Evolutionary conservation across 1,140 invertebrate genomes (phyloP).

Genomic region (Macrotrachela quadricornifera): DNA sequence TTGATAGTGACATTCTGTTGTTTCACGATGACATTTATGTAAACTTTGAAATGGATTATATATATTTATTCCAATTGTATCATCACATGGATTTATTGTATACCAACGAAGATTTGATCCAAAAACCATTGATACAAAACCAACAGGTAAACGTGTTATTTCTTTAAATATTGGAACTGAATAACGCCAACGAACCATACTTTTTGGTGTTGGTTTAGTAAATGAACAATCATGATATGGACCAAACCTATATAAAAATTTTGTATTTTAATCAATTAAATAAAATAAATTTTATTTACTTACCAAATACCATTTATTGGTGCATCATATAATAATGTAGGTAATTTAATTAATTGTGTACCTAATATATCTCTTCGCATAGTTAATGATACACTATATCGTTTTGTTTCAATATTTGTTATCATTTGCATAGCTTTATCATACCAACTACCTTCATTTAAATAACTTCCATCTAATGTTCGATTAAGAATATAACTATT

Average conservation of each 20-base stretch:
- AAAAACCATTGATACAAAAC: slow-evolving; percentile 5
- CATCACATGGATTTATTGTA: slow-evolving; percentile 8
- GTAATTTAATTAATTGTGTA: not conserved
- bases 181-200: not conserved
- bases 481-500: no score
- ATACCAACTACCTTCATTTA: no score
- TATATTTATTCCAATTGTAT: not conserved
- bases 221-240: slow-evolving; percentile 7
- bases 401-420: no score
- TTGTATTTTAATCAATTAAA: no score
- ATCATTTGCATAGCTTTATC: no score
- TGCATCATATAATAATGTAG: slow-evolving; percentile 5
- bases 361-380: no score
- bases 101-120: slow-evolving; percentile 7
- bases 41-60: not conserved
- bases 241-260: not conserved
- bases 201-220: slow-evolving; percentile 1
- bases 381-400: no score
- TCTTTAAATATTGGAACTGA: slow-evolving; percentile 3
- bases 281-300: no score
- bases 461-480: no score
- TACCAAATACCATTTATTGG: slow-evolving; percentile 2
- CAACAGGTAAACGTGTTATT: not conserved
- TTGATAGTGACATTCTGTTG: slow-evolving; percentile 6
- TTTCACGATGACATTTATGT: slow-evolving; percentile 8